Percentiles rank a stretch among this genome's conserved stretches.
Evolutionary conservation across 2,113 vertebrate species (phyloP).

Genomic region (Geococcyx californianus): DNA sequence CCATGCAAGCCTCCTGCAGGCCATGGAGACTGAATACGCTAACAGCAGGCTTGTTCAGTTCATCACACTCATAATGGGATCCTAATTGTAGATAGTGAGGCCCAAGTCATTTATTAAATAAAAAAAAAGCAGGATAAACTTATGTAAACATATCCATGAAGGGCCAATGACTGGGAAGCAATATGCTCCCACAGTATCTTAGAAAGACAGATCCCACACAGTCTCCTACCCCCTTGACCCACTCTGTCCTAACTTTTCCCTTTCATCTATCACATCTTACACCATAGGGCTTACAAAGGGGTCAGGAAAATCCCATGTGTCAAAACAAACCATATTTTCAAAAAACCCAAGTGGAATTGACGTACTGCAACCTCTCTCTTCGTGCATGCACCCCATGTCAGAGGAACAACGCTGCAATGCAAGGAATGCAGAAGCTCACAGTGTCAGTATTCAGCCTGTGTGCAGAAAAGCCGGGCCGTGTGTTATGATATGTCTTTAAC

Average conservation of each 20-base stretch:
- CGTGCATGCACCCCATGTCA: not conserved
- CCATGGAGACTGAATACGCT: not conserved
- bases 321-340: slow-evolving; percentile 13
- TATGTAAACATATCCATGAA: not conserved
- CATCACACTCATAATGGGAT: not conserved
- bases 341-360: not conserved
- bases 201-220: not conserved
- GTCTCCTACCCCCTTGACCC: not conserved
- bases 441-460: rapidly evolving
- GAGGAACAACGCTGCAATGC: not conserved
- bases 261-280: not conserved
- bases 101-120: not conserved
- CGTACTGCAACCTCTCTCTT: not conserved
- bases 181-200: not conserved
- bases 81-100: not conserved
- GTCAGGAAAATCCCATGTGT: not conserved
- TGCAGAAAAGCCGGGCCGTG: not conserved
- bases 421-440: not conserved
- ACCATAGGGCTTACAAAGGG: not conserved
- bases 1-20: rapidly evolving
- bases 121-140: not conserved
- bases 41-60: not conserved
- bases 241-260: not conserved
- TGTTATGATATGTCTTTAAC: not conserved
- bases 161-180: not conserved